Base-by-base conservation (phyloP, 2,113 vertebrate species). In the Burhinus oedicnemus region DNA sequence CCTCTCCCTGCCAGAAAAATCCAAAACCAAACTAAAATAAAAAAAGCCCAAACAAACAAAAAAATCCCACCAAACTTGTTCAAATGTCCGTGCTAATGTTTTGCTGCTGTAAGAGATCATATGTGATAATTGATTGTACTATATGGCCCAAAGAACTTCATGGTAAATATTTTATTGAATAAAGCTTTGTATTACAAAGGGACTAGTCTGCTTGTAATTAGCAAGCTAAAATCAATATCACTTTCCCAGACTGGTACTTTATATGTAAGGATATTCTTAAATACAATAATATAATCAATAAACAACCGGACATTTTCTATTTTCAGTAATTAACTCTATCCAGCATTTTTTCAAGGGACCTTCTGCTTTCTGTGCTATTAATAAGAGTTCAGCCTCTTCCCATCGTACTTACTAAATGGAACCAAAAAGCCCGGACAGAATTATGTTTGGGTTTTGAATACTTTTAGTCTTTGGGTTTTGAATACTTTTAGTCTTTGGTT, bases 201-300 rank as follows among this genome's bases (percentile, higher is more conserved):
- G 75, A 83, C 81, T 91, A 12, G 85, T 97, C 1, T 1, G 54
- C 75, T 90, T 91, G 93, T 89, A 97, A 96, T 97, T 94, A 95
- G 95, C 94, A 97, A 87, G 87, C 84, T 91, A 70, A 96, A 97
- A 97, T 97, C 96, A 94, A 97, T 97, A 95, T 89, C 70, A 29
- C 78, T 96, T 96, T 96, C 78, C 91, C 91, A 97, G 91, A 30
- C 88, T 55, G 54, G 83, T 85, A 68, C 87, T 95, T 95, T 79
- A 82, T 91, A 54, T 79, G 93, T 77, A 55, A 94, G 84, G 18
- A 27, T 95, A 77, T 93, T 97, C 87, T 97, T 95, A 95, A 97
- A 85, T 93, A 93, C 89, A 89, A 92, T 87, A 45, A 75, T n/a
- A 36, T 83, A 96, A 97, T 97, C 97, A 93, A 97, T 97, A 96